Percentiles rank a stretch among this genome's conserved stretches.
phyloP scores from a whole-genome alignment of 2,888 invertebrate species.

The Colostygia pectinataria region DNA sequence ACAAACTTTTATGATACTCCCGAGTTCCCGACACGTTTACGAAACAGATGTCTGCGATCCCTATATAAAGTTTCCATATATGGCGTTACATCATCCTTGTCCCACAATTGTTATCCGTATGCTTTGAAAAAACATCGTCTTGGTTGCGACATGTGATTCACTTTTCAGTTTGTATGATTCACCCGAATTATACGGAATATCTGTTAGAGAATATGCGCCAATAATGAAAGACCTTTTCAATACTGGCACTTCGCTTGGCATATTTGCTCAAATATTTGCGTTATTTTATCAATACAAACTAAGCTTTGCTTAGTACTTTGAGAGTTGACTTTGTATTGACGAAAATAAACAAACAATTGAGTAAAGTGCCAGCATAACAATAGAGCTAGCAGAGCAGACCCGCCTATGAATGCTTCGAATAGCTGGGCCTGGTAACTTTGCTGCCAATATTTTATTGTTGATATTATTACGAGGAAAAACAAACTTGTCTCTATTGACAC shows the following conservation, averaged over 20 bases:
- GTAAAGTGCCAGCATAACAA: too few species aligned
- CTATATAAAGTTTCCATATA: constrained; percentile 39
- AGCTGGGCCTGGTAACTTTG: not conserved
- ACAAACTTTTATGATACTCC: constrained; percentile 25
- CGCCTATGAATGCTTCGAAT: not conserved
- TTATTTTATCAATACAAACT: too few species aligned
- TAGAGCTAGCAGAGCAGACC: not conserved
- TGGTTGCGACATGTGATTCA: constrained; percentile 51
- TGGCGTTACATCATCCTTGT: constrained; percentile 48
- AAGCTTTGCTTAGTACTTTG: too few species aligned
- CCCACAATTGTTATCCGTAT: constrained; percentile 21
- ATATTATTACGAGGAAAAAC: too few species aligned
- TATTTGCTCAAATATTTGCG: too few species aligned
- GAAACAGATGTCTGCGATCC: constrained; percentile 33
- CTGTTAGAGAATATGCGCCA: constrained; percentile 14
- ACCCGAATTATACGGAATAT: constrained; percentile 41
- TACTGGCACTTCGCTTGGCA: too few species aligned
- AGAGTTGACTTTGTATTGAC: too few species aligned
- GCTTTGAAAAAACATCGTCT: constrained; percentile 37
- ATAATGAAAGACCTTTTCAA: too few species aligned
- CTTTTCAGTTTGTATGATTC: constrained; percentile 50
- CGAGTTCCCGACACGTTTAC: constrained; percentile 22
- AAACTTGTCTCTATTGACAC: too few species aligned
- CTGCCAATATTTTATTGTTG: not conserved
- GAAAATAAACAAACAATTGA: too few species aligned